A percentile compares a stretch with the other conserved stretches of the same genome.
phyloP scores from a whole-genome alignment of 2,797 vertebrate species.

The Galagoides demidoff region DNA sequence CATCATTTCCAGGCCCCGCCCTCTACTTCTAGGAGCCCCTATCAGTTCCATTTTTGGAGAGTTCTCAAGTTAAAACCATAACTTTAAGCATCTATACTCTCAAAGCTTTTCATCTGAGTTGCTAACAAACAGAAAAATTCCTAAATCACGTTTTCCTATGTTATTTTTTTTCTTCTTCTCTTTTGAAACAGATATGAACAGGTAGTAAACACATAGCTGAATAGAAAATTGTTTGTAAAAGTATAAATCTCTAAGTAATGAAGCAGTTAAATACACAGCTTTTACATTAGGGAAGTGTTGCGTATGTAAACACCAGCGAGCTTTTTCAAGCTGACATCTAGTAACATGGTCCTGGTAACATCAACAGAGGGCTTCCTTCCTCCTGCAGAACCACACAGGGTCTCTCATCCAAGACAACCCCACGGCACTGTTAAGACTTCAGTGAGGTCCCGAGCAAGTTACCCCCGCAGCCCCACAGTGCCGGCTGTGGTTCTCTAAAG shows the following conservation, averaged over 20 bases:
- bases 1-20: not conserved
- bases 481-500: constrained; percentile 1
- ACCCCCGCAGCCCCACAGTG: not conserved
- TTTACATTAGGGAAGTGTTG: not conserved
- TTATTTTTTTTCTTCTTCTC: constrained; percentile 2
- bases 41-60: not conserved
- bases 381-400: not conserved
- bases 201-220: not conserved
- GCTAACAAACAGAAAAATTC: not conserved
- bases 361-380: not conserved
- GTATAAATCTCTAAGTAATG: constrained; percentile 22
- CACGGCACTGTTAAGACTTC: not conserved
- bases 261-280: not conserved
- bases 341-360: not conserved
- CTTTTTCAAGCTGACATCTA: constrained; percentile 21
- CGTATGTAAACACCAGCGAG: not conserved
- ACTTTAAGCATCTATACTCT: not conserved
- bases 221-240: constrained; percentile 39
- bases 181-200: not conserved
- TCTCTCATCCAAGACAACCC: not conserved
- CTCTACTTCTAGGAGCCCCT: not conserved
- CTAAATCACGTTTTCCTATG: not conserved
- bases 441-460: not conserved
- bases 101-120: not conserved
- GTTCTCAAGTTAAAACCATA: not conserved